Conservation (phyloP, 2,797 vertebrate genomes). For the Mustela erminea region DNA sequence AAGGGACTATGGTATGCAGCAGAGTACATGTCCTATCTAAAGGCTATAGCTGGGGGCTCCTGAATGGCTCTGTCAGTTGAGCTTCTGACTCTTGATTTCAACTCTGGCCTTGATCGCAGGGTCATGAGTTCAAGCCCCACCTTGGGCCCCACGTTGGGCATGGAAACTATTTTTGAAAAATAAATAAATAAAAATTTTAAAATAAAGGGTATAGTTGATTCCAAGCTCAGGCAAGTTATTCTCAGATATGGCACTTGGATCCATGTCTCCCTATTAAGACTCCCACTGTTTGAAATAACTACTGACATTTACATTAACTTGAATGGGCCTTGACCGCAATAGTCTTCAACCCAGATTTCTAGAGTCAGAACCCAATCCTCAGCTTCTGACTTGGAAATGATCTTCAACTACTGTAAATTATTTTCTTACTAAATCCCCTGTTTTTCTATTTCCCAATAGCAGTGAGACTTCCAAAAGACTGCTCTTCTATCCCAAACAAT, state of each 20-base stretch:
- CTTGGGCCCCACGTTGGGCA: not conserved
- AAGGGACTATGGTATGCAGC: not conserved
- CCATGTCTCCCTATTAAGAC: not conserved
- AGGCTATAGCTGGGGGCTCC: not conserved
- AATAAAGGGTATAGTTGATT: not conserved
- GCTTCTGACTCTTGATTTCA: not conserved
- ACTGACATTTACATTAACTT: not conserved
- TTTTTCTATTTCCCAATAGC: constrained; percentile 7
- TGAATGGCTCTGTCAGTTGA: not conserved
- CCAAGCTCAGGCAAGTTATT: not conserved
- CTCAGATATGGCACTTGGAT: not conserved
- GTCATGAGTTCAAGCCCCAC: not conserved
- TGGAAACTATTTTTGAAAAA: not conserved
- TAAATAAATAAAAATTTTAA: not conserved
- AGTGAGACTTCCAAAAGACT: not conserved
- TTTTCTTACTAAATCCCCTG: constrained; percentile 28
- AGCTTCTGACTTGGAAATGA: not conserved
- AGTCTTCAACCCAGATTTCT: constrained; percentile 1
- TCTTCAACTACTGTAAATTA: not conserved
- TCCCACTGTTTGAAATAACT: not conserved
- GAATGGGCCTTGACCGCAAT: not conserved
- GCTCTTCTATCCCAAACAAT: not conserved
- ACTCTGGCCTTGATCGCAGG: not conserved
- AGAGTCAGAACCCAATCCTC: not conserved
- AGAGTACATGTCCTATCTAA: not conserved